Evolutionary conservation across 1,140 invertebrate species (phyloP).

Genomic region (Monochamus saltuarius): DNA sequence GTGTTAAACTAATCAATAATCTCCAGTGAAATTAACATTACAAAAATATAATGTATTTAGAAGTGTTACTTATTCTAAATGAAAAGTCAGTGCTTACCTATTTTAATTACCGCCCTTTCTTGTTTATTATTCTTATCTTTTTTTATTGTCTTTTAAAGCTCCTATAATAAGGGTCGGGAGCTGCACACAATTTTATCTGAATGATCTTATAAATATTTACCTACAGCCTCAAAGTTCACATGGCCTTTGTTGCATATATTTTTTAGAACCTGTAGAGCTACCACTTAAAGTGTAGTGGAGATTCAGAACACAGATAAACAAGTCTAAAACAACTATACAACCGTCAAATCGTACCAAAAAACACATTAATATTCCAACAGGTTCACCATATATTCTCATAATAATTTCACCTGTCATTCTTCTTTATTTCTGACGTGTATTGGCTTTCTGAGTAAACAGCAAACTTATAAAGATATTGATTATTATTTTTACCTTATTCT

Average conservation of each 20-base stretch:
- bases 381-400: no score
- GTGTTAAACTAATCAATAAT: no score
- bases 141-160: constrained; percentile 14
- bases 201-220: constrained; percentile 14
- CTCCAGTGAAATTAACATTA: no score
- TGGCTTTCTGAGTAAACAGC: no score
- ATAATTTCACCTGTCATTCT: no score
- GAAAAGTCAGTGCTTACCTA: background rate
- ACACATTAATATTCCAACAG: constrained; percentile 1
- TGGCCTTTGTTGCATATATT: constrained; percentile 15
- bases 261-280: constrained; percentile 12
- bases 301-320: constrained; percentile 17
- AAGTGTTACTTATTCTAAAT: no score
- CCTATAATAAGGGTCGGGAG: constrained; percentile 6
- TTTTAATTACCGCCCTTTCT: background rate
- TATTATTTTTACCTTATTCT: no score
- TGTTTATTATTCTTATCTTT: constrained; percentile 13
- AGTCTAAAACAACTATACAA: constrained; percentile 15
- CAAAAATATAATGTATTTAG: no score
- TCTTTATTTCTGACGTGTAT: no score
- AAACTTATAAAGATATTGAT: no score
- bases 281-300: constrained; percentile 11
- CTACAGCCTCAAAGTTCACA: constrained; percentile 13
- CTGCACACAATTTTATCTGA: constrained; percentile 12
- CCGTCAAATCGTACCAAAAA: constrained; percentile 6